Percentiles rank a stretch among this genome's conserved stretches.
phyloP scores from a whole-genome alignment of 2,888 invertebrate genomes.

The Candidula unifasciata region DNA sequence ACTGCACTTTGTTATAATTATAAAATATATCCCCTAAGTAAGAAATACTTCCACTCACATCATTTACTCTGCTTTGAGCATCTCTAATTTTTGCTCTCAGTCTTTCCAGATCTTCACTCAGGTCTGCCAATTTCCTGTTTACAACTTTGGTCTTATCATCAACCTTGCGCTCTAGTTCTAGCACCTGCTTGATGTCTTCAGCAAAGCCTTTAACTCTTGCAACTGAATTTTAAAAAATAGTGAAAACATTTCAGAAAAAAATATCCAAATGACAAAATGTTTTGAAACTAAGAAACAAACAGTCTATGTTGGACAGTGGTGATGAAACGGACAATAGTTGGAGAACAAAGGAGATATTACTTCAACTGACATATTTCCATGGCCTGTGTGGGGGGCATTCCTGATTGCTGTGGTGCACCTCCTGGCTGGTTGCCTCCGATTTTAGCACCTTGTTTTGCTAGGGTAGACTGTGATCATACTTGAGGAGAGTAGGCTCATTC shows the following conservation, averaged over 20 bases:
- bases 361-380: no score
- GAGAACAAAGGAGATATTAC: no score
- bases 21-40: background rate
- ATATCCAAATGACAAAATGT: background rate
- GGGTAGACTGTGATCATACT: no score
- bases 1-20: no score
- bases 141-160: slow-evolving; percentile 17
- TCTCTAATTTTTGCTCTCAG: slow-evolving; percentile 42
- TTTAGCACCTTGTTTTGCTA: no score
- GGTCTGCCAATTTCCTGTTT: slow-evolving; percentile 9
- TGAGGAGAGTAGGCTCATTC: no score
- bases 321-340: no score
- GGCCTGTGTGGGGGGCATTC: no score
- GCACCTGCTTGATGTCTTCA: slow-evolving; percentile 26
- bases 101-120: slow-evolving; percentile 19
- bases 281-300: background rate
- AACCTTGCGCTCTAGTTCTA: slow-evolving; percentile 18
- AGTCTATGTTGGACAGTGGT: no score
- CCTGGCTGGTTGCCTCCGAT: no score
- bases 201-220: slow-evolving; percentile 16
- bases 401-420: no score
- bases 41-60: slow-evolving; percentile 33
- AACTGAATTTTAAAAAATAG: slow-evolving; percentile 7
- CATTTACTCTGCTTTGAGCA: slow-evolving; percentile 49
- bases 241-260: background rate